Base-by-base conservation (phyloP, 2,113 vertebrate genomes). In the Tor tambroides region DNA sequence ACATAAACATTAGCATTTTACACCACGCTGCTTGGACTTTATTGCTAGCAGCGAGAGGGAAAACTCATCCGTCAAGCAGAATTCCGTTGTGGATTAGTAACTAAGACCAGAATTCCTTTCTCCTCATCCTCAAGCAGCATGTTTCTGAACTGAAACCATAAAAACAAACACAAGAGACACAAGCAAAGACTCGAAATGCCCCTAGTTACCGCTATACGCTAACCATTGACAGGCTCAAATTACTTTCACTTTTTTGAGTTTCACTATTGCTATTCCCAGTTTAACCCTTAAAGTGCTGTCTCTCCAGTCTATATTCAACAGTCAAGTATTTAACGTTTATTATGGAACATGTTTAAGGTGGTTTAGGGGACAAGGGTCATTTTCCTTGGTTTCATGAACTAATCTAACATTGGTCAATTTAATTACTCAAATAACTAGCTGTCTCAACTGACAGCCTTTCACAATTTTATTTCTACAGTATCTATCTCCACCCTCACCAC, bases 31-130 rank as follows among this genome's bases (percentile, higher is more conserved):
- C 76, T 74, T 83, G 90, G 86, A 89, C 88, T 89, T 71, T 88
- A 77, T 79, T 65, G 85, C 86, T 54, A 72, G 72, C 54, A n/a
- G 77, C 54, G 35, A 87, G 71, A 74, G 69, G 86, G 85, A 88
- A 85, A 86, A 88, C 89, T 38, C 3, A 89, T 84, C 88, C 88
- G 59, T 85, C 85, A 61, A 85, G 84, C 85, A 88, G 80, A 93
- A 95, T 95, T 95, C 95, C 88, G 38, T 26, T 84, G 88, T 93
- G 94, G 95, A 95, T 95, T 95, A 95, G 91, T 88, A 87, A 89
- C 92, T 94, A 91, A 94, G 90, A 89, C 87, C 88, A 87, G 81
- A 93, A 94, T 93, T 90, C 91, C 92, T 84, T 76, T 51, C 41
- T 90, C 87, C 65, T 84, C 72, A 78, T 77, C 75, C 17, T 41